Percentiles rank a stretch among this genome's conserved stretches.
Conservation (phyloP, 2,888 invertebrate species). For the Hirtodrosophila alboralis region DNA sequence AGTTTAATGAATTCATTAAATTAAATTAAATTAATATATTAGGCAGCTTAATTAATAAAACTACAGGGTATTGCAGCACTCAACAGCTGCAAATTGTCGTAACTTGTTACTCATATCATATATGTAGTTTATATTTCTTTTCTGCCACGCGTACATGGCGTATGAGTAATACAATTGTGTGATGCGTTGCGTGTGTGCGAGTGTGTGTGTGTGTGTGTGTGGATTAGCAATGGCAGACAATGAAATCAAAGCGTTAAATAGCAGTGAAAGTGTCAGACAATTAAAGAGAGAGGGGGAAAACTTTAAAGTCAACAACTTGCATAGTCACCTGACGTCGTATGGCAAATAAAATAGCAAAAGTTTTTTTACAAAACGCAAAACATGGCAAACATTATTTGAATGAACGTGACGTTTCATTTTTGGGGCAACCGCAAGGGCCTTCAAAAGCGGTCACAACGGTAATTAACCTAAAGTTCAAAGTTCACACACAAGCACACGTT, state of each 20-base stretch:
- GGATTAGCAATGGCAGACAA: constrained; percentile 14
- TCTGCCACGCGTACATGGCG: constrained; percentile 35
- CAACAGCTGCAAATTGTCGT: too few relatives aligned
- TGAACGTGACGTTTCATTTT: constrained; percentile 4
- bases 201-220: constrained; percentile 10
- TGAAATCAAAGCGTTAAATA: constrained; percentile 33
- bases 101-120: background rate
- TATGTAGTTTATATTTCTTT: constrained; percentile 12
- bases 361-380: constrained; percentile 1
- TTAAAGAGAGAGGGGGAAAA: constrained; percentile 3
- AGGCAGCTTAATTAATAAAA: too few relatives aligned
- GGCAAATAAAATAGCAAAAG: background rate
- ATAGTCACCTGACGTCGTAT: constrained; percentile 4
- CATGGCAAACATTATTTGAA: constrained; percentile 10
- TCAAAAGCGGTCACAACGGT: constrained; percentile 62
- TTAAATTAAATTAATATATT: too few relatives aligned
- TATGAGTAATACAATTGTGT: constrained; percentile 66
- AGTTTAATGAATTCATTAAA: too few relatives aligned
- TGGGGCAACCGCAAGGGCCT: constrained; percentile 9
- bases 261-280: constrained; percentile 25
- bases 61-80: background rate
- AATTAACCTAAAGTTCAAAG: constrained; percentile 82
- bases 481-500: constrained; percentile 54
- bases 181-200: background rate
- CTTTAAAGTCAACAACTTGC: constrained; percentile 7